phyloP scores from a whole-genome alignment of 2,888 invertebrate genomes.

The Autographa gamma region DNA sequence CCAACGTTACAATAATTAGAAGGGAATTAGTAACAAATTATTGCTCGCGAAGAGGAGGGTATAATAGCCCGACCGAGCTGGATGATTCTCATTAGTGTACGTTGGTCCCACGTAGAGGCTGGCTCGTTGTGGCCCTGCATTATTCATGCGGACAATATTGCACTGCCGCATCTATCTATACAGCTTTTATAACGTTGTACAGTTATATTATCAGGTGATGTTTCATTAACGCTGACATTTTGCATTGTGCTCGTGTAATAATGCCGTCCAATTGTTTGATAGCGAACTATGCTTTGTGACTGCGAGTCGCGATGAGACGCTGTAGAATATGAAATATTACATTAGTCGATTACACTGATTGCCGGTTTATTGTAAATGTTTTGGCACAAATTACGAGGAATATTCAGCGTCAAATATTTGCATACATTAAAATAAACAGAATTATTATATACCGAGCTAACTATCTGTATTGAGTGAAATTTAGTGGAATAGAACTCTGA shows the following conservation, averaged over 20 bases:
- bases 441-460: too few relatives aligned
- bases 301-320: slow-evolving; percentile 17
- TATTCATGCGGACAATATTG: slow-evolving; percentile 88
- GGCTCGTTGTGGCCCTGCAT: slow-evolving; percentile 81
- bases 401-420: background rate
- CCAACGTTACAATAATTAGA: slow-evolving; percentile 79
- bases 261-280: slow-evolving; percentile 60
- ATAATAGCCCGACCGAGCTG: slow-evolving; percentile 79
- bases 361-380: background rate
- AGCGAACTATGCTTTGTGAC: slow-evolving; percentile 33
- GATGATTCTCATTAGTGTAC: slow-evolving; percentile 85
- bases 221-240: slow-evolving; percentile 69
- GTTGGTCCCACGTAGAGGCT: slow-evolving; percentile 74
- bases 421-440: background rate
- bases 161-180: slow-evolving; percentile 75
- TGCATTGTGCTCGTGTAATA: slow-evolving; percentile 62
- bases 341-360: background rate
- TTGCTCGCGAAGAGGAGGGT: slow-evolving; percentile 79
- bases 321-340: slow-evolving; percentile 5
- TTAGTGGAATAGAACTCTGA: too few relatives aligned
- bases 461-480: too few relatives aligned
- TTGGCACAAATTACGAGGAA: background rate
- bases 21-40: slow-evolving; percentile 86
- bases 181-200: slow-evolving; percentile 66
- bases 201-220: slow-evolving; percentile 62